Base-by-base conservation (phyloP, 2,113 vertebrate genomes). In the Epinephelus moara region DNA sequence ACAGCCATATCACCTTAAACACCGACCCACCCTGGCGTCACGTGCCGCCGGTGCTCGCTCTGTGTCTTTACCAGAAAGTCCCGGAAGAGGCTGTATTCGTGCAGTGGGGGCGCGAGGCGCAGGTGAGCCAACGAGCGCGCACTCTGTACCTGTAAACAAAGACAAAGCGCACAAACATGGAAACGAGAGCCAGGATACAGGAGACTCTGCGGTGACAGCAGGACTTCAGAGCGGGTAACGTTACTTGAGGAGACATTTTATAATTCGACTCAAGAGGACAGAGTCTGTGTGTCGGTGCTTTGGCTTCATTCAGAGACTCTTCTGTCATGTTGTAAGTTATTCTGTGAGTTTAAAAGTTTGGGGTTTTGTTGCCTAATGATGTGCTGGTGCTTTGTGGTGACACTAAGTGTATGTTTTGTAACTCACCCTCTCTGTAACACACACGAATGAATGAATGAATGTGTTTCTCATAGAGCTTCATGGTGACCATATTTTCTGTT, bases 31-130 rank as follows among this genome's bases (percentile, higher is more conserved):
- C 30, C n/a, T 1, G 30, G 7, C 4, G 81, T 84, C 55, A 84
- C 81, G 69, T 40, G 57, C 68, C 25, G 53, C 61, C 1, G 18
- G 4, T 3, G 85, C 77, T 45, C 52, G 37, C 27, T 52, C 70
- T 18, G 17, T 25, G 61, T 27, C 37, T 55, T 8, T 11, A 5
- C 49, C 78, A 80, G 88, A 93, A 92, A n/a, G 50, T 89, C 82
- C 92, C 90, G 91, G 92, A 93, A 91, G 89, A 62, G 75, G n/a
- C 69, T 75, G 25, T 30, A 2, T 53, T 8, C 13, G 67, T 25
- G 53, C 40, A 0, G 70, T 0, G 0, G 0, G 72, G 0, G 64
- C 70, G 49, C 33, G 47, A 49, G 60, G 3, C 59, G 12, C 82
- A 85, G 86, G 84, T 90, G 80, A 87, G 33, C 2, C 1, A 0